A percentile compares a stretch with the other conserved stretches of the same genome.
These are phyloP conservation scores for Ophraella communa DNA, from an alignment of 2,888 invertebrate genomes.

Conservation along the genomic window DNA sequence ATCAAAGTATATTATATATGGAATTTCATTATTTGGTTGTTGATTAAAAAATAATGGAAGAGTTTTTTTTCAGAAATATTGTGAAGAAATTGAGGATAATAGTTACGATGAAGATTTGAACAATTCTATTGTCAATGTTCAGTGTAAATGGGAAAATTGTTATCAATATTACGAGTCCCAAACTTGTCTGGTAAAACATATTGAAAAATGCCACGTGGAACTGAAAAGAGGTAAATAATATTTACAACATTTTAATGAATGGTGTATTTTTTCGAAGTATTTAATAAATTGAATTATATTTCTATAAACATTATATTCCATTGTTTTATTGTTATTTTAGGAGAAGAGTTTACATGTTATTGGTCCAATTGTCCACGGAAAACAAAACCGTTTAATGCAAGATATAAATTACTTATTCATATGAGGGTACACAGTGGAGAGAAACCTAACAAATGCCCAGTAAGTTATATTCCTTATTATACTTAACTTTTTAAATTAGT, in stretches of 20 bases:
- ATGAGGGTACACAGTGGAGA: slow-evolving; percentile 98
- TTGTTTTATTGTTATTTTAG: slow-evolving; percentile 55
- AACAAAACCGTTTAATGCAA: slow-evolving; percentile 92
- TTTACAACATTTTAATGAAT: not conserved
- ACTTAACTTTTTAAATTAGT: not conserved
- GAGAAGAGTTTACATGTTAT: slow-evolving; percentile 90
- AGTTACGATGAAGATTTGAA: slow-evolving; percentile 46
- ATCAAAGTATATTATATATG: too few relatives aligned
- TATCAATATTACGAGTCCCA: slow-evolving; percentile 81
- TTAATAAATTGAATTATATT: too few relatives aligned
- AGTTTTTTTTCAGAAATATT: not conserved
- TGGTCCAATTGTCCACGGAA: slow-evolving; percentile 93
- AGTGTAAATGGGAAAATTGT: slow-evolving; percentile 89
- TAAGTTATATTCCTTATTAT: slow-evolving; percentile 69
- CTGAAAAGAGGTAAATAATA: slow-evolving; percentile 68
- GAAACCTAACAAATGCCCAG: slow-evolving; percentile 96
- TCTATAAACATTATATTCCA: not conserved
- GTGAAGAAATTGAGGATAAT: slow-evolving; percentile 24
- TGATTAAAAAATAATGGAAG: not conserved
- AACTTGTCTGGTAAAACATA: slow-evolving; percentile 80
- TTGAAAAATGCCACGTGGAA: slow-evolving; percentile 88
- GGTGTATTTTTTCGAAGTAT: too few relatives aligned
- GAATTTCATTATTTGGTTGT: too few relatives aligned
- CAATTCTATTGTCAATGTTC: slow-evolving; percentile 47
- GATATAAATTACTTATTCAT: slow-evolving; percentile 95